A percentile compares a stretch with the other conserved stretches of the same genome.
Conservation (phyloP, 2,888 invertebrate genomes). For the Beris morrisii region DNA sequence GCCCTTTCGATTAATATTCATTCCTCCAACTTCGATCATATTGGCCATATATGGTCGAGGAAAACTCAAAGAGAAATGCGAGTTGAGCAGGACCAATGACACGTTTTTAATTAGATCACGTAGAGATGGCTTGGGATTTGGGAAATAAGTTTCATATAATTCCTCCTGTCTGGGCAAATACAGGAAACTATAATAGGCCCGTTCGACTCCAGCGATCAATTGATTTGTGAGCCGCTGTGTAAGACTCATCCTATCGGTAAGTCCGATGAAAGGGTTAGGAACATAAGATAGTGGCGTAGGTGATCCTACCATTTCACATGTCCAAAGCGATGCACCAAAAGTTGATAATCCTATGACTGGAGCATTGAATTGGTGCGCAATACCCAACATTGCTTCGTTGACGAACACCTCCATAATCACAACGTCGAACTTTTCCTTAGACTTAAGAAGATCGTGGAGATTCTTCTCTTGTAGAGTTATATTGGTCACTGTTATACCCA, state of each 20-base stretch:
- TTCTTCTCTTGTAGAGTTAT: conserved; percentile 42
- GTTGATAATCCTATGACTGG: conserved; percentile 49
- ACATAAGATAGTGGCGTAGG: conserved; percentile 53
- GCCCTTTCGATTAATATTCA: conserved; percentile 34
- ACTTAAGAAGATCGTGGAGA: conserved; percentile 43
- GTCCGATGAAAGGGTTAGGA: conserved; percentile 46
- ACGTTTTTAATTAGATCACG: conserved; percentile 46
- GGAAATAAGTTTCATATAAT: conserved; percentile 47
- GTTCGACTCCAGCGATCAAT: conserved; percentile 43
- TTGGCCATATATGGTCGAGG: conserved; percentile 53
- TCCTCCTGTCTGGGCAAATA: conserved; percentile 49
- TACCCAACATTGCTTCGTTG: conserved; percentile 52
- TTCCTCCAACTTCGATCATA: conserved; percentile 44
- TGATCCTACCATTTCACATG: conserved; percentile 41
- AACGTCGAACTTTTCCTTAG: conserved; percentile 42
- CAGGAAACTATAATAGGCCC: conserved; percentile 42
- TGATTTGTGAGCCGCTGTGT: conserved; percentile 51
- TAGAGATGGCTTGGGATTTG: conserved; percentile 43
- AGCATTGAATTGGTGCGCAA: conserved; percentile 50
- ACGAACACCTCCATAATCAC: conserved; percentile 54
- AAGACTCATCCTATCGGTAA: conserved; percentile 52
- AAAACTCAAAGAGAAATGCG: conserved; percentile 50
- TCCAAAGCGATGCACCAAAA: conserved; percentile 46
- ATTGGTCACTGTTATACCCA: conserved; percentile 46
- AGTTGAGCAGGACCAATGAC: conserved; percentile 50